These are phyloP conservation scores for Amphiprion clarkii DNA, from an alignment of 2,797 vertebrate species.

Conservation along the genomic window DNA sequence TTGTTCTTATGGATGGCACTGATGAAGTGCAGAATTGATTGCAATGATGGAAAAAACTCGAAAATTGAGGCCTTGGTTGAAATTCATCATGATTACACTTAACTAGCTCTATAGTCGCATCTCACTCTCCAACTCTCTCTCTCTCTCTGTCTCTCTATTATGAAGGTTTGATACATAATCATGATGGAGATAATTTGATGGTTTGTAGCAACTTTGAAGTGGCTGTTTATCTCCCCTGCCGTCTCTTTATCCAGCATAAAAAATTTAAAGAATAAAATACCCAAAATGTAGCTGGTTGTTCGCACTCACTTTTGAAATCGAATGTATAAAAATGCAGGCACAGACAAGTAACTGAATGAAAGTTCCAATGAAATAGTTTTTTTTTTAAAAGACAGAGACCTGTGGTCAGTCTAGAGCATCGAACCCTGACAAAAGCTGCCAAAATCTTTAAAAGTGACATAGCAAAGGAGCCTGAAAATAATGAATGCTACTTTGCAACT, in stretches of 20 bases:
- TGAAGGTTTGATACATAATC: slow-evolving; percentile 26
- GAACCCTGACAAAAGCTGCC: neutral
- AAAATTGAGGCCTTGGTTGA: neutral
- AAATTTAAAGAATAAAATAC: neutral
- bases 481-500: neutral
- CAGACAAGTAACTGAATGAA: neutral
- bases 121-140: neutral
- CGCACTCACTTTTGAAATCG: neutral
- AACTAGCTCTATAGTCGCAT: slow-evolving; percentile 9
- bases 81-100: slow-evolving; percentile 13
- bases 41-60: neutral
- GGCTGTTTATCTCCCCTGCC: slow-evolving; percentile 5
- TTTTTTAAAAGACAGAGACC: neutral
- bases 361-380: neutral
- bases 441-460: neutral
- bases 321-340: neutral
- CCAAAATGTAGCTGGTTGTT: too few relatives aligned
- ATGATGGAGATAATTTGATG: slow-evolving; percentile 38
- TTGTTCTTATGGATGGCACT: neutral
- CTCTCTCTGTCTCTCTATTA: neutral
- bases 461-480: neutral
- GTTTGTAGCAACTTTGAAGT: slow-evolving; percentile 5
- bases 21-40: neutral
- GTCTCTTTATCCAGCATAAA: neutral
- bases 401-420: neutral